Base-by-base conservation (phyloP, 2,888 invertebrate genomes). In the Saturnia japonica region DNA sequence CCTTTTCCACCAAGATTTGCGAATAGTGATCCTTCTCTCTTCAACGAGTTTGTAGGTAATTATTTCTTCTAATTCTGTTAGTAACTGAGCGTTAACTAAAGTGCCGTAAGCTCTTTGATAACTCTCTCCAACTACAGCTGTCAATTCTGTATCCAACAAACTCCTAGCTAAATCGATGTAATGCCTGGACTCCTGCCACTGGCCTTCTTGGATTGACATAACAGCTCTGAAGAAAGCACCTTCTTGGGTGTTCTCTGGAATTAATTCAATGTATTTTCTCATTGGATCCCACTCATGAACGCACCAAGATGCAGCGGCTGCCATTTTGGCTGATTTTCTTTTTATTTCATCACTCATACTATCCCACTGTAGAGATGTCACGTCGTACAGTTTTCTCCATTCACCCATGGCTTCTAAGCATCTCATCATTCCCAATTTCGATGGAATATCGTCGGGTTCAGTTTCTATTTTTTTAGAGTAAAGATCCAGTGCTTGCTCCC, bases 41-140 rank as follows among this genome's bases (percentile, higher is more conserved):
- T 99, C 98, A n/a, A 99, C 97, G 47, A 99, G 91, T 88, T 99
- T 98, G 85, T 98, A 99, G 78, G 99, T 99, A 68, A 99, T 98
- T 0, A 98, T 98, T 94, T 99, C 99, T 87, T 99, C 99, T 72
- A 99, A 90, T 89, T 99, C 99, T 0, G 99, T 97, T 74, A 99
- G 91, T 95, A 99, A 97, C 88, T 99, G 99, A 0, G 99, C 99
- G 77, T 97, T 97, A 0, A 99, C 99, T 96, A 99, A 97, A 7
- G 98, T 97, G 16, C 97, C 97, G 83, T 98, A 99, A 0, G 99
- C 99, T 76, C 99, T 94, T 82, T 99, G 98, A 84, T 99, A 99
- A 72, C 98, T 98, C 87, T 99, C 99, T 0, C 98, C 97, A 0
- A 98, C 98, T 95, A 99, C 98, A 0, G 99, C 98, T 0, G 99